Conservation (phyloP, 1,140 invertebrate species). For the Drosophila athabasca region DNA sequence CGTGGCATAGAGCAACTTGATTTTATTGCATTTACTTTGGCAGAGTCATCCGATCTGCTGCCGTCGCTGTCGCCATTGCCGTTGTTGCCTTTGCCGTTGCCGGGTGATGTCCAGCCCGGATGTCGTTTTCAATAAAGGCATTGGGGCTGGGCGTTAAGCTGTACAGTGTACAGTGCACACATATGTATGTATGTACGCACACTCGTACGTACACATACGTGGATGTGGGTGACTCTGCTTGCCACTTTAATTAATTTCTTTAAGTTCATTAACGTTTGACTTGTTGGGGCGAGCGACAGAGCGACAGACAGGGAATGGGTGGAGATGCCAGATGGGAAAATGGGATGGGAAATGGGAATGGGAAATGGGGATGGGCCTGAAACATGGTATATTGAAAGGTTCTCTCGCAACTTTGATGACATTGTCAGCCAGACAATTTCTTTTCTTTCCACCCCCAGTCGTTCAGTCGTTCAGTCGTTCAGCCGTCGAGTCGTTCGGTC, state of each 20-base stretch:
- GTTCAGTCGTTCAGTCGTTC: no score
- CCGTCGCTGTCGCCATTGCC: conserved; percentile 12
- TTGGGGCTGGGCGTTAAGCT: conserved; percentile 62
- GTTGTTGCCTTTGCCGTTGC: conserved; percentile 7
- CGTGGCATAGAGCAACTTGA: conserved; percentile 26
- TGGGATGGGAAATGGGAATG: background rate
- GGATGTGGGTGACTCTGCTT: conserved; percentile 15
- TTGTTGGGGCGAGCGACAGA: conserved; percentile 55
- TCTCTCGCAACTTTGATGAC: conserved; percentile 55
- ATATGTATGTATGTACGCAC: conserved; percentile 11
- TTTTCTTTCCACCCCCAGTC: conserved; percentile 15
- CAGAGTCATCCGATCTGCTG: conserved; percentile 23
- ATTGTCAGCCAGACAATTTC: conserved; percentile 58
- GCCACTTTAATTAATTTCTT: conserved; percentile 79
- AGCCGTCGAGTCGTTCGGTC: no score
- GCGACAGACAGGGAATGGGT: conserved; percentile 61
- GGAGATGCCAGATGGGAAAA: conserved; percentile 5
- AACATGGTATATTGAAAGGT: conserved; percentile 24
- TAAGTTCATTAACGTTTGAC: conserved; percentile 81
- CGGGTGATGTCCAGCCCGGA: conserved; percentile 57
- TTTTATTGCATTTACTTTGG: conserved; percentile 73
- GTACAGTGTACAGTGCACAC: conserved; percentile 26
- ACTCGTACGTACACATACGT: conserved; percentile 7
- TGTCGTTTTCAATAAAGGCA: conserved; percentile 76
- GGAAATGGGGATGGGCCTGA: no score